Conservation (phyloP, 2,113 vertebrate species). For the Bungarus multicinctus region DNA sequence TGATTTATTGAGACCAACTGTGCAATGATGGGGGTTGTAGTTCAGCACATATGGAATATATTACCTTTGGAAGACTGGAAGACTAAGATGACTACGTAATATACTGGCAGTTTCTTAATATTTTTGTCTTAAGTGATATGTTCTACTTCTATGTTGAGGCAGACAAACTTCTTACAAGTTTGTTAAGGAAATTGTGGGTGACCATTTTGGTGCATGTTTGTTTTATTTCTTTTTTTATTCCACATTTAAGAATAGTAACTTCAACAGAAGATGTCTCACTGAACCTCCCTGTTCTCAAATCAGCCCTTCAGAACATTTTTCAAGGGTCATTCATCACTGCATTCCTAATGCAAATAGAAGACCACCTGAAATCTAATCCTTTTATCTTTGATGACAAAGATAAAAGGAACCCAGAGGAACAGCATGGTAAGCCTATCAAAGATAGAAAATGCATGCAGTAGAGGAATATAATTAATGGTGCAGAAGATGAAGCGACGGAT, state of each 20-base stretch:
- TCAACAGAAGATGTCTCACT: background rate
- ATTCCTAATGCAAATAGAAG: slow-evolving; percentile 21
- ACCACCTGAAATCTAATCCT: slow-evolving; percentile 19
- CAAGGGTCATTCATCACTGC: background rate
- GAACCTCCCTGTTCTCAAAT: background rate
- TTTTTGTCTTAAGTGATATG: background rate
- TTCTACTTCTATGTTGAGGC: background rate
- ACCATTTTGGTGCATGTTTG: background rate
- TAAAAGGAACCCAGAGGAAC: slow-evolving; percentile 23
- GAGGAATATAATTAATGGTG: slow-evolving; percentile 30
- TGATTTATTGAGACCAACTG: background rate
- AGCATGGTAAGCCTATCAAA: slow-evolving; percentile 41
- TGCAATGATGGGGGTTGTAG: background rate
- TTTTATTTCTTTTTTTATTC: background rate
- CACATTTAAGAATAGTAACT: background rate
- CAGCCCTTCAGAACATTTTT: background rate
- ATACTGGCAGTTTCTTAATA: background rate
- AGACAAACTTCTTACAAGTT: background rate
- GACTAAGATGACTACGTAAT: background rate
- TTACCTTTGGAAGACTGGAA: background rate
- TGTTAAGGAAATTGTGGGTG: background rate
- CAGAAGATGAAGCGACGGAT: background rate
- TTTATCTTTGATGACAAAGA: slow-evolving; percentile 14
- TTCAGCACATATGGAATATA: background rate
- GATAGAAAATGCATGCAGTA: slow-evolving; percentile 10